A percentile compares a stretch with the other conserved stretches of the same genome.
phyloP scores from a whole-genome alignment of 2,113 vertebrate genomes.

The Edolisoma coerulescens region DNA sequence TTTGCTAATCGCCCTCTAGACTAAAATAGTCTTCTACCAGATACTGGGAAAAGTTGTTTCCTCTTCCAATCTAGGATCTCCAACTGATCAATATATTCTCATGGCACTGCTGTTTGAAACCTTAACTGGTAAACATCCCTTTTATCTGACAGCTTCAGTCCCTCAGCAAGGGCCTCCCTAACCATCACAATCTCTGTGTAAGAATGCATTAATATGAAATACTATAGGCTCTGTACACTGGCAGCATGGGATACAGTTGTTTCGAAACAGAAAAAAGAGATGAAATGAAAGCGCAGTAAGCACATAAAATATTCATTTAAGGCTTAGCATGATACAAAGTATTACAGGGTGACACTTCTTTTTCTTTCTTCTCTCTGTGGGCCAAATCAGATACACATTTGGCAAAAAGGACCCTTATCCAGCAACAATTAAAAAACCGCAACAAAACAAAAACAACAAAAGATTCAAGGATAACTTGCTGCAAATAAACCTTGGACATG shows the following conservation, averaged over 20 bases:
- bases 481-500: not conserved
- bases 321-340: not conserved
- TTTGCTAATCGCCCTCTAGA: not conserved
- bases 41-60: not conserved
- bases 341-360: not conserved
- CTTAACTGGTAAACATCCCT: not conserved
- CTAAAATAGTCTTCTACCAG: not conserved
- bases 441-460: not conserved
- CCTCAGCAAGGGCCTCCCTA: not conserved
- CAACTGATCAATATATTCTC: constrained; percentile 11
- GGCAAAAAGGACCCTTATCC: not conserved
- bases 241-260: not conserved
- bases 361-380: not conserved
- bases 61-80: not conserved
- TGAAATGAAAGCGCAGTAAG: not conserved
- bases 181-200: not conserved
- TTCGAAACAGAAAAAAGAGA: not conserved
- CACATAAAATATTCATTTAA: constrained; percentile 42
- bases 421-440: not conserved
- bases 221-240: not conserved
- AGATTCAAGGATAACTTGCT: not conserved
- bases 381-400: not conserved
- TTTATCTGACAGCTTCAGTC: not conserved
- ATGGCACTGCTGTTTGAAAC: not conserved
- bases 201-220: constrained; percentile 29